These are phyloP conservation scores for Onychomys leucogaster DNA, from an alignment of 2,797 vertebrate genomes.

Conservation along the genomic window DNA sequence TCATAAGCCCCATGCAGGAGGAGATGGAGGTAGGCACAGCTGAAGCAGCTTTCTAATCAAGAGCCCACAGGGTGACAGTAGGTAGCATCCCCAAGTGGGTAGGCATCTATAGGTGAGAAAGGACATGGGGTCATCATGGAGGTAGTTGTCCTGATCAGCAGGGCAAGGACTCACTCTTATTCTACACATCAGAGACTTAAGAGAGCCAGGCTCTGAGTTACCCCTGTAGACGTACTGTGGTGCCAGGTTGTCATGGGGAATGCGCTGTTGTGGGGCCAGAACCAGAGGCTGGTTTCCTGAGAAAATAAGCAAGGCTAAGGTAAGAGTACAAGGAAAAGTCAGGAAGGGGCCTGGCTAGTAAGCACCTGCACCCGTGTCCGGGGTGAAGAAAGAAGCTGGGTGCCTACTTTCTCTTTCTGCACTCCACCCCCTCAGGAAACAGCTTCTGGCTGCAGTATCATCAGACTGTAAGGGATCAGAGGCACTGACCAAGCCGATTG, in stretches of 20 bases:
- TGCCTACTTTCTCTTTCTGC: background rate
- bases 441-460: background rate
- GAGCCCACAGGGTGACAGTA: background rate
- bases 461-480: background rate
- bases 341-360: background rate
- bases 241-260: background rate
- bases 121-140: fast-evolving
- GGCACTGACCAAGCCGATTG: background rate
- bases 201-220: background rate
- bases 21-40: constrained; percentile 12
- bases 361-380: background rate
- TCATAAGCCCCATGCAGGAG: background rate
- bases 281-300: background rate
- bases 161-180: background rate
- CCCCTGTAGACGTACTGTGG: background rate
- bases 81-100: background rate
- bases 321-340: constrained; percentile 1
- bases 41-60: constrained; percentile 52
- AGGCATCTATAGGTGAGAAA: background rate
- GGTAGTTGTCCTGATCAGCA: background rate
- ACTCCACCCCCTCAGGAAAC: background rate
- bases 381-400: constrained; percentile 12
- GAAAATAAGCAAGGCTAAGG: background rate
- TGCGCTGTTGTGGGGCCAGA: background rate
- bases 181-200: background rate